phyloP scores from a whole-genome alignment of 1,140 invertebrate genomes.

The Lordiphosa clarofinis region DNA sequence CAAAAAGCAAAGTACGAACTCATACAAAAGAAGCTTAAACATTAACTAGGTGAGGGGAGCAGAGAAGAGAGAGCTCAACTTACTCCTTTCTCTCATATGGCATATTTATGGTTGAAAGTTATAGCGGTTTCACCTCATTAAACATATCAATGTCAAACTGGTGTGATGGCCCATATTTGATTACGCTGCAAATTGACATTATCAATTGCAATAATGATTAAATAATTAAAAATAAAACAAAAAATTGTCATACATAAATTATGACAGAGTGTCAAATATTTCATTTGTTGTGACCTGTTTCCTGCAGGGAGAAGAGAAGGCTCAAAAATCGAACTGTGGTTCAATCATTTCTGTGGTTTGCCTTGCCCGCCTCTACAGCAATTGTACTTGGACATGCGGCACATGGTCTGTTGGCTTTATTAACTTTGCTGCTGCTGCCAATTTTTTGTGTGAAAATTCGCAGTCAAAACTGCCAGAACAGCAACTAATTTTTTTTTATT shows the following conservation, averaged over 20 bases:
- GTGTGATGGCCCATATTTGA: conserved; percentile 31
- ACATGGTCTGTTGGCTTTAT: conserved; percentile 63
- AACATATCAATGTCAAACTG: conserved; percentile 33
- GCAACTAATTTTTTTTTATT: conserved; percentile 26
- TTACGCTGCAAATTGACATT: conserved; percentile 41
- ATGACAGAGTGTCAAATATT: conserved; percentile 7
- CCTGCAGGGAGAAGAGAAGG: neutral
- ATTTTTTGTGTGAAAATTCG: conserved; percentile 26
- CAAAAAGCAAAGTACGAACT: conserved; percentile 1
- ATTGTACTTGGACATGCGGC: conserved; percentile 27
- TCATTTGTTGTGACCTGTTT: neutral
- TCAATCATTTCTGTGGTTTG: conserved; percentile 4
- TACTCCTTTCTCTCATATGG: conserved; percentile 1
- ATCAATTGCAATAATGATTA: conserved; percentile 46
- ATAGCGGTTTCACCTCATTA: conserved; percentile 41
- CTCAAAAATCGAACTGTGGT: neutral
- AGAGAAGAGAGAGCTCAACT: neutral
- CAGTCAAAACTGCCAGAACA: conserved; percentile 37
- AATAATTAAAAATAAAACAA: conserved; percentile 20
- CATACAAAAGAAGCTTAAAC: neutral
- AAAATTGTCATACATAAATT: conserved; percentile 22
- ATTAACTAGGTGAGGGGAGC: neutral
- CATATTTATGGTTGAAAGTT: conserved; percentile 32
- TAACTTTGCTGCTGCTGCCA: conserved; percentile 27
- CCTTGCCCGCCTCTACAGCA: neutral